A percentile compares a stretch with the other conserved stretches of the same genome.
Conservation (phyloP, 2,113 vertebrate species). For the Apteryx mantelli region DNA sequence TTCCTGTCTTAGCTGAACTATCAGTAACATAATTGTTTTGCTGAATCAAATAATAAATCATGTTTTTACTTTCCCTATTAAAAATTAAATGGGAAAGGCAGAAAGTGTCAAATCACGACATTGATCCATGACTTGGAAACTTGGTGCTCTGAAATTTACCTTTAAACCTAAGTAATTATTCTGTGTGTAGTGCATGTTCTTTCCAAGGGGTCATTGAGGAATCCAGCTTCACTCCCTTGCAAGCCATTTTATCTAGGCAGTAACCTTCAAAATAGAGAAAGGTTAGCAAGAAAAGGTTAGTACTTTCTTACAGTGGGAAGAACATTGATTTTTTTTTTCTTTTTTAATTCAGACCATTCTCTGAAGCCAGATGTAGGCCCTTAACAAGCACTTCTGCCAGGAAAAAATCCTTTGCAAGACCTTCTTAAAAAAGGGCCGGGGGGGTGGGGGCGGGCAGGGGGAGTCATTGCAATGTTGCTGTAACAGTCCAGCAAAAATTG, state of each 20-base stretch:
- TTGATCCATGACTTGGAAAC: neutral
- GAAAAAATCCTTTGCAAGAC: neutral
- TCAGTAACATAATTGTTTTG: neutral
- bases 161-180: conserved; percentile 9
- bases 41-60: neutral
- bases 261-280: conserved; percentile 34
- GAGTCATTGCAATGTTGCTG: neutral
- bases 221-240: neutral
- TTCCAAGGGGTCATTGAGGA: neutral
- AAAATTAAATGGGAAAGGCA: neutral
- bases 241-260: neutral
- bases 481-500: neutral
- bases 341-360: neutral
- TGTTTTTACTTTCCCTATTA: neutral
- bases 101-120: neutral
- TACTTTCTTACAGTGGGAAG: neutral
- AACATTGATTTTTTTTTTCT: neutral
- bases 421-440: neutral
- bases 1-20: neutral
- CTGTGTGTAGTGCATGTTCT: neutral
- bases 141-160: neutral
- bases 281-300: conserved; percentile 37
- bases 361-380: neutral
- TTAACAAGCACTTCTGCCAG: neutral
- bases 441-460: neutral